A percentile compares a stretch with the other conserved stretches of the same genome.
Conservation (phyloP, 2,797 vertebrate species). For the Ceryle rudis region DNA sequence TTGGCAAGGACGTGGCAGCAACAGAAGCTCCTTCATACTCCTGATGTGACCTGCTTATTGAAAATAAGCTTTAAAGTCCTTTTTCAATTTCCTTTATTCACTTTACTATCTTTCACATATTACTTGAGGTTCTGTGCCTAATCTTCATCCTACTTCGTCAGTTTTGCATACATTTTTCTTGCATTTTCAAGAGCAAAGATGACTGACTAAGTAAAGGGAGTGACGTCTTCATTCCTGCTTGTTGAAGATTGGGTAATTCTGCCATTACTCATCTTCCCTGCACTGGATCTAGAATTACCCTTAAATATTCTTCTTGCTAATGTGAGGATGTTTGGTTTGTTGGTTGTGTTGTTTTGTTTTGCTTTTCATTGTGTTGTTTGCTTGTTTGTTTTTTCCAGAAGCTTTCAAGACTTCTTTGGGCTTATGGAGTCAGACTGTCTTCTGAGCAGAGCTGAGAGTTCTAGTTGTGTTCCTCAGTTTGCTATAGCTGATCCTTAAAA, state of each 20-base stretch:
- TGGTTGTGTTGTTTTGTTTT: not conserved
- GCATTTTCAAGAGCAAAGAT: not conserved
- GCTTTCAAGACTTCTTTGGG: not conserved
- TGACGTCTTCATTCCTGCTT: not conserved
- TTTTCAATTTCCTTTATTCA: not conserved
- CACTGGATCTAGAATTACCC: not conserved
- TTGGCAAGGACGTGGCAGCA: not conserved
- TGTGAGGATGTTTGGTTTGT: accelerated
- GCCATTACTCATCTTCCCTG: not conserved
- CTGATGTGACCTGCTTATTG: not conserved
- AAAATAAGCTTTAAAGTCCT: not conserved
- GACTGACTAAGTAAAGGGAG: not conserved
- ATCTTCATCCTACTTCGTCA: not conserved
- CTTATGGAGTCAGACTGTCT: not conserved
- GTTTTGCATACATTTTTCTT: not conserved
- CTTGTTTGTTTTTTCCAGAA: not conserved
- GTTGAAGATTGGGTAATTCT: not conserved
- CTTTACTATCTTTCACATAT: not conserved
- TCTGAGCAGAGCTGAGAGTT: not conserved
- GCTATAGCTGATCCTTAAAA: not conserved
- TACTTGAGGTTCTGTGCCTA: not conserved
- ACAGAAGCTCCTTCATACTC: not conserved
- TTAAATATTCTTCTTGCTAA: not conserved
- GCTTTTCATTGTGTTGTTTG: not conserved
- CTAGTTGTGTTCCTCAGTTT: not conserved